Evolutionary conservation across 2,888 invertebrate species (phyloP), one percentile per base, ranked within the genome.

Genomic region (Acanthococcus lagerstroemiae): DNA sequence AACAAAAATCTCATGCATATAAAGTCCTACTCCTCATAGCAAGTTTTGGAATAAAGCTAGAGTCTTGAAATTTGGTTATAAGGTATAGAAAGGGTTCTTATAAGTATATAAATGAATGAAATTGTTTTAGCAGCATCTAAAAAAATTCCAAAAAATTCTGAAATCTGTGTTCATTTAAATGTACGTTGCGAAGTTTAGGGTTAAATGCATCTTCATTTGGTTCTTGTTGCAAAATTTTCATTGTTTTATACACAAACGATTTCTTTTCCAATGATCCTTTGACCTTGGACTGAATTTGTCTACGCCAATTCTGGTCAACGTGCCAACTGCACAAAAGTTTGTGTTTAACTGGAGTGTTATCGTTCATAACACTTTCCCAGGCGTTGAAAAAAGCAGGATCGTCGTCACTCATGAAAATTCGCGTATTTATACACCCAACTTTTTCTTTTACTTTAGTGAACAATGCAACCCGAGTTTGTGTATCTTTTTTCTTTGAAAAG

Each of bases 341-440:
- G 24, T 67, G 48, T 24, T 44, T 48, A 26, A 66, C n/a, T n/a
- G n/a, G n/a, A n/a, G n/a, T n/a, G n/a, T n/a, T 50, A 15, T 24
- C 15, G 54, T 56, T 60, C 72, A 72, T 73, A 4, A 70, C 65
- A 4, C 55, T 1, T 15, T 55, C 44, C 72, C 72, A 73, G 21
- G 70, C 70, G 52, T 69, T 71, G 56, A 68, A 72, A 45, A 70
- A 73, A 9, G 69, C 54, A 15, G 70, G 67, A 3, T 68, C 69
- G 60, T 70, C 69, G 56, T 73, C 72, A 1, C 71, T 71, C 71
- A 73, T 72, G 61, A 73, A 72, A 15, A 69, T 27, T 45, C 69
- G 67, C 7, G 67, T 21, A n/a, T 68, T 48, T 7, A 72, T 67
- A 3, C 25, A 25, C 1, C 69, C 69, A 5, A 69, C 66, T 4